Evolutionary conservation across 2,797 vertebrate genomes (phyloP).

Genomic region (Arctocebus calabarensis): DNA sequence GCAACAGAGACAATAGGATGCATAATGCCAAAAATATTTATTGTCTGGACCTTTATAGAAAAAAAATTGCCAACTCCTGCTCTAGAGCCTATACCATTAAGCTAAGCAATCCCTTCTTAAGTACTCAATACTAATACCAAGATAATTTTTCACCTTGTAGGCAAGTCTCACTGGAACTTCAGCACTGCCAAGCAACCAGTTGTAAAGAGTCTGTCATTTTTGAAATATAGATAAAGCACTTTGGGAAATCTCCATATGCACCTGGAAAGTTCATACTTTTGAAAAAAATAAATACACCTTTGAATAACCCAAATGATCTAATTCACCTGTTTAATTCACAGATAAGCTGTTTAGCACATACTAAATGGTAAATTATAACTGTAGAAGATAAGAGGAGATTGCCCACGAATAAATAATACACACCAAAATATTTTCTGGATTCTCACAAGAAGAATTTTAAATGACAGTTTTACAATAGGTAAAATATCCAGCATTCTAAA

Average conservation of each 20-base stretch:
- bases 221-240: neutral
- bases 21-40: slow-evolving; percentile 16
- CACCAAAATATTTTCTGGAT: neutral
- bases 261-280: slow-evolving; percentile 2
- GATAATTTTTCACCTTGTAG: neutral
- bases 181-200: neutral
- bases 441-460: neutral
- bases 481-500: neutral
- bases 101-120: neutral
- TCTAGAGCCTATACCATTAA: neutral
- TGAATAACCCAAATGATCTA: slow-evolving; percentile 16
- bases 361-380: neutral
- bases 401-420: neutral
- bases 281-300: neutral
- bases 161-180: neutral
- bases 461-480: neutral
- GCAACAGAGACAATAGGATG: neutral
- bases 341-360: neutral
- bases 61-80: neutral
- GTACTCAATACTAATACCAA: neutral
- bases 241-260: neutral
- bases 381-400: neutral
- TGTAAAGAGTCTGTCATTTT: neutral
- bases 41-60: neutral
- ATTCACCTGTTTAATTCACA: neutral